phyloP scores from a whole-genome alignment of 2,113 vertebrate species.

The Hypocryptadius cinnamomeus region DNA sequence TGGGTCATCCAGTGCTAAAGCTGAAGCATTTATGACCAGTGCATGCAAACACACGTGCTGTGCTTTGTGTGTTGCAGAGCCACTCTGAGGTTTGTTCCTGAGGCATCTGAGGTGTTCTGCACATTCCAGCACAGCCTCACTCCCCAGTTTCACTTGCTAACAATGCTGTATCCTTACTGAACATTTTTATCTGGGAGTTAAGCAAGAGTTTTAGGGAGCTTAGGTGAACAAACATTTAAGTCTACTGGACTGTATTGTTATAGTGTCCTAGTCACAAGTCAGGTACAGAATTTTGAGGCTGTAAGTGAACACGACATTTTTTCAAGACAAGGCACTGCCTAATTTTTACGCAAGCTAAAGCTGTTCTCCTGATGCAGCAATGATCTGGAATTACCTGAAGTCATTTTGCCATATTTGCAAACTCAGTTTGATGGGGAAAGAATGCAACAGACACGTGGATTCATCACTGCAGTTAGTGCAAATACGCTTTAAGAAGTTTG shows the following conservation, averaged over 20 bases:
- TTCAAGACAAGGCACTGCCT: rapidly evolving
- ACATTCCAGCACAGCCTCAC: not conserved
- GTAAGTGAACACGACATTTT: not conserved
- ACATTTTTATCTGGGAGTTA: not conserved
- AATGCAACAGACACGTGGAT: not conserved
- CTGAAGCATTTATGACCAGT: not conserved
- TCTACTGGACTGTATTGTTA: not conserved
- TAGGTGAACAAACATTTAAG: not conserved
- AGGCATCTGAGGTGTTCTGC: not conserved
- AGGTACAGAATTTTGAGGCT: not conserved
- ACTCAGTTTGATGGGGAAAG: not conserved
- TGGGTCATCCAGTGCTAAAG: not conserved
- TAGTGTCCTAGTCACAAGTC: not conserved
- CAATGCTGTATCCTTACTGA: not conserved
- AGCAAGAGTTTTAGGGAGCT: not conserved
- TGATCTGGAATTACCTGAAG: not conserved
- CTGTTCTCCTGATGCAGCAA: not conserved
- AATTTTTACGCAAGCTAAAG: not conserved
- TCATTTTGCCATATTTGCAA: not conserved
- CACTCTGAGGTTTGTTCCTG: not conserved
- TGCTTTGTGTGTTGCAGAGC: not conserved
- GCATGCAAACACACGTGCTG: not conserved
- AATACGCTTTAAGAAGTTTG: not conserved
- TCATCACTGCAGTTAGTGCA: not conserved
- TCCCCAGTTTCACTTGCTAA: not conserved